Percentiles rank a stretch among this genome's conserved stretches.
Conservation (phyloP, 2,888 invertebrate genomes). For the Gortyna flavago region DNA sequence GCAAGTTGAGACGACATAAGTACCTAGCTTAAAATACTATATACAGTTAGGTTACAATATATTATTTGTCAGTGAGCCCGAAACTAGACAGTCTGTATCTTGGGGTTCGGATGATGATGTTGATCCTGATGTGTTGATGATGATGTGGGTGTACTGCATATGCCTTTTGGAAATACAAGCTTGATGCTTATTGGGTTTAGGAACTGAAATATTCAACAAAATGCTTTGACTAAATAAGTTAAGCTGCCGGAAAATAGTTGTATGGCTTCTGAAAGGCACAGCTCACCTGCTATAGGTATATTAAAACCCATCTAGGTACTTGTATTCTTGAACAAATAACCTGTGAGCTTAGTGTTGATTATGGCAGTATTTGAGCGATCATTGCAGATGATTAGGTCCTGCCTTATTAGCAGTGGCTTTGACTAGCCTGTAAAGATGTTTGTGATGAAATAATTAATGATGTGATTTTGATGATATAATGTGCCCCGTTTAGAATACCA, state of each 20-base stretch:
- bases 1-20: no score
- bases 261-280: constrained; percentile 14
- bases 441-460: no score
- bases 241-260: constrained; percentile 11
- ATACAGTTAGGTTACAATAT: background rate
- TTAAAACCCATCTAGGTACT: background rate
- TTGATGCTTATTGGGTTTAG: background rate
- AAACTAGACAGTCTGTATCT: background rate
- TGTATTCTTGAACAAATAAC: background rate
- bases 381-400: background rate
- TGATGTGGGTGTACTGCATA: background rate
- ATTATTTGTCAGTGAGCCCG: background rate
- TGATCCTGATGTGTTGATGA: background rate
- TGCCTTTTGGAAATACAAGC: background rate
- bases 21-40: background rate
- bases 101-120: background rate
- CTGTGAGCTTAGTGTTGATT: background rate
- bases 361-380: background rate
- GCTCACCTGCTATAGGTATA: background rate
- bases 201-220: constrained; percentile 6
- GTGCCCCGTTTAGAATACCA: background rate
- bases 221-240: constrained; percentile 1
- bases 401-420: background rate
- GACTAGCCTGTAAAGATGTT: background rate
- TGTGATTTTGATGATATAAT: background rate